Evolutionary conservation across 2,113 vertebrate species (phyloP), one percentile per base, ranked within the genome.

Genomic region (Pipa parva): DNA sequence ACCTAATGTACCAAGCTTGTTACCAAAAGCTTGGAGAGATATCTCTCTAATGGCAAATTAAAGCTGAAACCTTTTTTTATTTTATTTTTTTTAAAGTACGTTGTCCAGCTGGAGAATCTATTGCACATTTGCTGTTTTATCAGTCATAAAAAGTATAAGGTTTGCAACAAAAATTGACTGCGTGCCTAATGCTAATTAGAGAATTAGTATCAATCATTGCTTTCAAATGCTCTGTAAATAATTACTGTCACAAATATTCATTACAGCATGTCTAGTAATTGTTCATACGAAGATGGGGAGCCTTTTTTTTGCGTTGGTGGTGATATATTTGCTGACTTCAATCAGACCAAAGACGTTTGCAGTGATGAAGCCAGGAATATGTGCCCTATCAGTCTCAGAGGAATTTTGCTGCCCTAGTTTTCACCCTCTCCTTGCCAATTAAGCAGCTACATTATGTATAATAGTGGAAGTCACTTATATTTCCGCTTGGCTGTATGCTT

Each of bases 391-490:
- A 89, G 88, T 94, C 92, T 91, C 93, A 61, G 71, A 90, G 92
- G 93, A 89, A 83, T 82, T 87, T 88, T 80, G 75, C 81, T 87
- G 88, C 73, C 83, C 87, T 88, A 89, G 86, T 90, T 95, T 85
- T 92, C 84, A 88, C 86, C 87, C 75, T 85, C 85, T 88, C 85
- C 84, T 88, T 91, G 86, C 92, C 92, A 93, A 92, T 95, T 94
- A 95, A 93, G 89, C 88, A 87, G 91, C 89, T 86, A 93, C 91
- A 97, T 97, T 94, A 97, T 92, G 90, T 93, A 93, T 92, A 92
- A 93, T 92, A 90, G 89, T 72, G 80, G 85, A 84, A 90, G 87
- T 90, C 89, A 95, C 88, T 89, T 89, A 84, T 81, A 84, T 90
- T 91, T 89, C 81, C 80, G 74, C 80, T 81, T 83, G 83, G 81